Evolutionary conservation across 2,888 invertebrate species (phyloP), one percentile per base, ranked within the genome.

Genomic region (Dendrolimus pini): DNA sequence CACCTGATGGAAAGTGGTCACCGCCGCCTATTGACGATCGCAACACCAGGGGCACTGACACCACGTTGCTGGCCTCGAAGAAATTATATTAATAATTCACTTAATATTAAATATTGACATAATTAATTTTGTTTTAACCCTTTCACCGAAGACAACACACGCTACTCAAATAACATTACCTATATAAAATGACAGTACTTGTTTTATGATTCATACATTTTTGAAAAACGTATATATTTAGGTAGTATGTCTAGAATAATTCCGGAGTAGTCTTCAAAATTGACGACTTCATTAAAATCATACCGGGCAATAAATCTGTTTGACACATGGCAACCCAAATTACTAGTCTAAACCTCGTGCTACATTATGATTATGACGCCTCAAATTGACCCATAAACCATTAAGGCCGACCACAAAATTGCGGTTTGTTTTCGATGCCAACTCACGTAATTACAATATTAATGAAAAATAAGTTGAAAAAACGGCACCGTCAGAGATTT

Each of bases 361-460:
- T 65, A 74, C 74, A 75, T 77, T 74, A 82, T 85, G 75, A 89
- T 87, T 88, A 88, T 86, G 78, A 86, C 87, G 85, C 87, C 84
- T 83, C 76, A 84, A 86, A 88, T 86, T 83, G 83, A 82, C 79
- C 80, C 80, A 79, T 85, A 85, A 82, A 83, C 82, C 80, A 85
- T 86, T 84, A 85, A 73, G 72, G 66, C 73, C 64, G 78, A 78
- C 83, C 82, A 80, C 84, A 81, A 80, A 77, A 79, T 78, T 80
- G 85, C 77, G 86, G 86, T 89, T 85, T 80, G 85, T 85, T 85
- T 82, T 86, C 80, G 80, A 84, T 80, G 82, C 81, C 80, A 82
- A 82, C 85, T 77, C 80, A 80, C 82, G 76, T 85, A 86, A 86
- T 86, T 85, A 85, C 79, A 75, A 79, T 75, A 78, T 79, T 80